These are phyloP conservation scores for Anthophora plumipes DNA, from an alignment of 2,888 invertebrate species.

Conservation along the genomic window DNA sequence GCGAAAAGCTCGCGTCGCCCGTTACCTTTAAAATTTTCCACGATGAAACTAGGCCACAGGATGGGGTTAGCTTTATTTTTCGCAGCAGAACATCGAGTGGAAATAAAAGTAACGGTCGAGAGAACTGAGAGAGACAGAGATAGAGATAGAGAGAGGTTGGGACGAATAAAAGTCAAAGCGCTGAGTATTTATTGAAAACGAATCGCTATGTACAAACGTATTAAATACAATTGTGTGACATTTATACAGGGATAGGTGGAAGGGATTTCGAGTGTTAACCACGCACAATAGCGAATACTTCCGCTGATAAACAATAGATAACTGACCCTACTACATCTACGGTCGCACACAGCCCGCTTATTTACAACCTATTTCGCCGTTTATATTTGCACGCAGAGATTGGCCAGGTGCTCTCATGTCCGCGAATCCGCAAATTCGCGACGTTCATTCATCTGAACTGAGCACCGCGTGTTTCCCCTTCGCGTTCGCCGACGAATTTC, in stretches of 20 bases:
- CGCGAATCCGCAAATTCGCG: conserved; percentile 28
- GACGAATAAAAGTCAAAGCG: conserved; percentile 75
- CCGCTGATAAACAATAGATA: conserved; percentile 78
- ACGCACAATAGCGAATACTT: conserved; percentile 74
- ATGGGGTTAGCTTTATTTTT: background rate
- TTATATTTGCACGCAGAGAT: conserved; percentile 73
- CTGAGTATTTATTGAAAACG: conserved; percentile 81
- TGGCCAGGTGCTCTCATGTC: conserved; percentile 46
- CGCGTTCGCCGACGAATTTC: conserved; percentile 4
- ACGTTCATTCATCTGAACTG: conserved; percentile 58
- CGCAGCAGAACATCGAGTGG: too few relatives aligned
- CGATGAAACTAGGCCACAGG: background rate
- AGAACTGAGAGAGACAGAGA: background rate
- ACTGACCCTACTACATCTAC: conserved; percentile 67
- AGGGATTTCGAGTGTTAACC: conserved; percentile 51
- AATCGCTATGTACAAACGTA: conserved; percentile 81
- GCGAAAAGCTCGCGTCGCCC: background rate
- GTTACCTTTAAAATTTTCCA: background rate
- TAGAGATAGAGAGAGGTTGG: background rate
- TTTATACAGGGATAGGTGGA: conserved; percentile 74
- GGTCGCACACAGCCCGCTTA: conserved; percentile 67
- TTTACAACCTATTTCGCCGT: conserved; percentile 77
- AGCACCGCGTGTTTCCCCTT: background rate
- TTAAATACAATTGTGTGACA: conserved; percentile 80
- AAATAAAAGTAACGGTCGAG: too few relatives aligned